Evolutionary conservation across 2,888 invertebrate species (phyloP), one percentile per base, ranked within the genome.

Genomic region (Agelastica alni): DNA sequence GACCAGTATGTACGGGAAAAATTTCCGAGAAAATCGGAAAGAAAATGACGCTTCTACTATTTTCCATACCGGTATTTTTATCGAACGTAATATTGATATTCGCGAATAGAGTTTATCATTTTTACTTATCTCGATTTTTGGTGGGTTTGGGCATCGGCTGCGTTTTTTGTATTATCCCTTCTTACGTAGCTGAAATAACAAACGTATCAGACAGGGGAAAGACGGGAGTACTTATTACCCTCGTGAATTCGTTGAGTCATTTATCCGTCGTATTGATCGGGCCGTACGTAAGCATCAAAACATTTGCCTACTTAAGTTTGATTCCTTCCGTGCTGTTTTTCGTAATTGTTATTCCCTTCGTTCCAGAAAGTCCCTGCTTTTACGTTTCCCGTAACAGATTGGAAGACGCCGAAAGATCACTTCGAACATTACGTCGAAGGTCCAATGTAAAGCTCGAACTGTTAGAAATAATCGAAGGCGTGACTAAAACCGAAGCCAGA

Each of bases 111-210:
- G 53, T 68, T 1, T n/a, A 13, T n/a, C 28, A 57, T 3, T 66
- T 62, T 47, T 85, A 81, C 75, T 80, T 74, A 4, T 85, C 83
- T 42, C 79, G 80, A 48, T 79, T 81, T 64, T 77, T 80, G 55
- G 82, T 82, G 74, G 89, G 89, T 32, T 65, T 87, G 0, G 84
- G 83, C 1, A 81, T 85, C 0, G 87, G 88, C 0, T 83, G 86
- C 69, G 78, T 85, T 12, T 88, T 86, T 77, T 84, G 87, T 0
- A 83, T 86, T 1, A 83, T 86, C 0, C 92, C 93, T 0, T 87
- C 92, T 81, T 95, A 93, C 76, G 84, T 92, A 53, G 90, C 90
- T 36, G 94, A 95, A 77, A 89, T 92, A 26, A 84, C 92, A 3
- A 87, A 91, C 79, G 85, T 86, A 48, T 85, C 86, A 17, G 83